phyloP scores from a whole-genome alignment of 2,113 vertebrate genomes.

The Lampris incognitus region DNA sequence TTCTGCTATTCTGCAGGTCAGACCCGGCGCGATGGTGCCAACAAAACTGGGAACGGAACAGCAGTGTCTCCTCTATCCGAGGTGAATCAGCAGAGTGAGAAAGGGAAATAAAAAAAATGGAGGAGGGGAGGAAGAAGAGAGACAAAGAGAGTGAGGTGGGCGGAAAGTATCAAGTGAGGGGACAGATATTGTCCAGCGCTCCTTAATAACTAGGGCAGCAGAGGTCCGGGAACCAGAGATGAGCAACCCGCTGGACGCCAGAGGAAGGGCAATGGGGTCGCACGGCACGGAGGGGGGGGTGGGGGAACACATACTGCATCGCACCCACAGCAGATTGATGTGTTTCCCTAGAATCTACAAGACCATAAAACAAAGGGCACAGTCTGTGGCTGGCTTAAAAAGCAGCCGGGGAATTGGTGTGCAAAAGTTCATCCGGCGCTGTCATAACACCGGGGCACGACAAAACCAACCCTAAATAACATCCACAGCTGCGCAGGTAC shows the following conservation, averaged over 20 bases:
- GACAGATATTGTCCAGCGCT: slow-evolving; percentile 64
- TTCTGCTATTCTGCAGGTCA: slow-evolving; percentile 11
- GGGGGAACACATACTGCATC: slow-evolving; percentile 59
- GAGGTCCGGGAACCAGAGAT: slow-evolving; percentile 76
- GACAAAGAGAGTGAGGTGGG: slow-evolving; percentile 51
- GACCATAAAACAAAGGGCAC: slow-evolving; percentile 76
- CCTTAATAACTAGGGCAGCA: slow-evolving; percentile 79
- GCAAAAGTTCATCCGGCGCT: slow-evolving; percentile 73
- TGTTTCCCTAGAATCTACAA: slow-evolving; percentile 77
- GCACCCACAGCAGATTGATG: slow-evolving; percentile 78
- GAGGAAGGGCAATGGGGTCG: slow-evolving; percentile 79
- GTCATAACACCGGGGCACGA: slow-evolving; percentile 72
- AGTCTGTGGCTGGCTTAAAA: slow-evolving; percentile 75
- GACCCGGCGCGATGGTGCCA: neutral
- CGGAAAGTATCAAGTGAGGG: slow-evolving; percentile 49
- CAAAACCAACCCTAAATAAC: slow-evolving; percentile 65
- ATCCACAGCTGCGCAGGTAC: slow-evolving; percentile 50
- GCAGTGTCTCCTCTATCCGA: slow-evolving; percentile 66
- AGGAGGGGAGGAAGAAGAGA: slow-evolving; percentile 32
- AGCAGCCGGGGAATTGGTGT: slow-evolving; percentile 74
- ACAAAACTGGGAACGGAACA: slow-evolving; percentile 40
- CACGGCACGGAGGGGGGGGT: slow-evolving; percentile 43
- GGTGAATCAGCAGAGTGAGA: slow-evolving; percentile 54
- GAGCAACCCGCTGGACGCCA: slow-evolving; percentile 73
- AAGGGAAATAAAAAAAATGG: slow-evolving; percentile 34